These are phyloP conservation scores for Cladopsammia gracilis DNA, from an alignment of 64 coral and sea anemone genomes.

Conservation along the genomic window DNA sequence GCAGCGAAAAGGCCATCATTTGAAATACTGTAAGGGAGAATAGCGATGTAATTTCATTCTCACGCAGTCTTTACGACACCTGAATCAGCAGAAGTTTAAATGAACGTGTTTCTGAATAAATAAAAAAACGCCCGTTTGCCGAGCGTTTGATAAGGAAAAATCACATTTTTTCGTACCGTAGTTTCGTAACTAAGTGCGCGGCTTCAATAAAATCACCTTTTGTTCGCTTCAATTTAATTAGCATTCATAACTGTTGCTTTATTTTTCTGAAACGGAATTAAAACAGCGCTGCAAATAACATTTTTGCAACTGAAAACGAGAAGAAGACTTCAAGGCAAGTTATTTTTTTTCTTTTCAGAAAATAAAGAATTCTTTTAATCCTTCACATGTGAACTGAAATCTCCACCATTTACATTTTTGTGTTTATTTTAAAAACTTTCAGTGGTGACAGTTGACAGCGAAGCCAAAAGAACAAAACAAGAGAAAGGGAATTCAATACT, in stretches of 20 bases:
- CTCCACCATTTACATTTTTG: not conserved
- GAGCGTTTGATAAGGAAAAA: slow-evolving; percentile 8
- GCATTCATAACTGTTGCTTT: slow-evolving; percentile 2
- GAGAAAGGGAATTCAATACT: slow-evolving; percentile 27
- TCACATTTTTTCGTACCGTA: slow-evolving; percentile 32
- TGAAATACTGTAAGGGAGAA: not conserved
- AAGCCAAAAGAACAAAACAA: not conserved
- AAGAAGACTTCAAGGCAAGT: not conserved
- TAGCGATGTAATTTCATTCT: slow-evolving; percentile 23
- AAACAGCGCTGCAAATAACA: not conserved
- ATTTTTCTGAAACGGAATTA: not conserved
- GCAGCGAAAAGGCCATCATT: not conserved
- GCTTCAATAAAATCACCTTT: slow-evolving; percentile 14
- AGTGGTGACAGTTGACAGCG: not conserved
- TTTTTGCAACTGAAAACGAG: not conserved
- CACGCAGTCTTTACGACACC: not conserved
- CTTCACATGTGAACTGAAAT: not conserved
- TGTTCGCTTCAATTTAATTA: slow-evolving; percentile 39
- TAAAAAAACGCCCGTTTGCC: not conserved
- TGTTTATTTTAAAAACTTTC: slow-evolving; percentile 2
- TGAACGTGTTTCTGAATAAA: not conserved
- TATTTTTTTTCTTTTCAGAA: not conserved
- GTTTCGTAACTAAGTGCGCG: slow-evolving; percentile 7
- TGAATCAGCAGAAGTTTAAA: not conserved
- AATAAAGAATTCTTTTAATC: not conserved